Percentiles rank a stretch among this genome's conserved stretches.
phyloP scores from a whole-genome alignment of 2,888 invertebrate genomes.

The Orthonevra nobilis region DNA sequence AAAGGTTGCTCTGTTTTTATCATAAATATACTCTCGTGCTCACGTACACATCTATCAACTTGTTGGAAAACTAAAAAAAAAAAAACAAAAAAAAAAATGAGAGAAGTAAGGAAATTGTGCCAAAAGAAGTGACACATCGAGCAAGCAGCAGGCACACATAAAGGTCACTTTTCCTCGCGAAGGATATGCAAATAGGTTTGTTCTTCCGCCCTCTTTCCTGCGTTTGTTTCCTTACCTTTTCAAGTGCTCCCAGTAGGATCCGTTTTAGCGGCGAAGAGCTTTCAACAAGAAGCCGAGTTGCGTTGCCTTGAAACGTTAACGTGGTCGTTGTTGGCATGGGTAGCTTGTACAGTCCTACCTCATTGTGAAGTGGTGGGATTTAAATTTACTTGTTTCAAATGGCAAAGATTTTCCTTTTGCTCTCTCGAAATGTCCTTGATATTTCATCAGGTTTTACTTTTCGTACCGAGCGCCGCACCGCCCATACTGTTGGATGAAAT shows the following conservation, averaged over 20 bases:
- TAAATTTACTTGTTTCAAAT: conserved; percentile 59
- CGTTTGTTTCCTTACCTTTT: conserved; percentile 51
- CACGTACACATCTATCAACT: not conserved
- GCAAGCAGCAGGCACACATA: conserved; percentile 15
- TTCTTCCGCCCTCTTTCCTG: conserved; percentile 37
- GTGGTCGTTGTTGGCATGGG: no score
- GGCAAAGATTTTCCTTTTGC: conserved; percentile 3
- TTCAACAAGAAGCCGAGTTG: conserved; percentile 51
- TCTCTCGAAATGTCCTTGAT: conserved; percentile 17
- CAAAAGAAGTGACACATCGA: conserved; percentile 33
- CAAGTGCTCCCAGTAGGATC: conserved; percentile 53
- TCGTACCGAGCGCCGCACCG: not conserved
- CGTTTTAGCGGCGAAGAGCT: conserved; percentile 45
- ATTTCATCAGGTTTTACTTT: conserved; percentile 31
- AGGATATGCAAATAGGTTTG: conserved; percentile 56
- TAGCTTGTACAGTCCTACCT: no score
- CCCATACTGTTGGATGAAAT: conserved; percentile 18
- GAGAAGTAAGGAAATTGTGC: not conserved
- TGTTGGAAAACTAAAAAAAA: no score
- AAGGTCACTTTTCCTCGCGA: conserved; percentile 62
- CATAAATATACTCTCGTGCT: not conserved
- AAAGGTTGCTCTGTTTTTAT: conserved; percentile 16
- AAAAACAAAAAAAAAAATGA: conserved; percentile 2
- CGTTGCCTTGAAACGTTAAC: conserved; percentile 55
- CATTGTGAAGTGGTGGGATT: conserved; percentile 49